Conservation (phyloP, 2,797 vertebrate genomes). For the Bovichtus variegatus region DNA sequence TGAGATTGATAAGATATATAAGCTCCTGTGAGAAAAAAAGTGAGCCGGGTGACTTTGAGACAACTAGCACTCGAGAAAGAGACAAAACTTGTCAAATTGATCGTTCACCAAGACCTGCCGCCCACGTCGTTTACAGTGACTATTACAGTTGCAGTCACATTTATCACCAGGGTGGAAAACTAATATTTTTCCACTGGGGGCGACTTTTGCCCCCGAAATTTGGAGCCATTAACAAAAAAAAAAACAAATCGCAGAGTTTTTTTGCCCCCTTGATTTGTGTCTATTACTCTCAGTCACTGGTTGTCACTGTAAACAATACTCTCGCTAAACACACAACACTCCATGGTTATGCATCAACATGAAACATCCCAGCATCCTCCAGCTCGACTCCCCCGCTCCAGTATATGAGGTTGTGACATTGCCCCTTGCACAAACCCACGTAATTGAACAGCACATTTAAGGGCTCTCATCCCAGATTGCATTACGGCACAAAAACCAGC, state of each 20-base stretch:
- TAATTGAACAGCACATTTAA: conserved; percentile 27
- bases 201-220: too few species aligned
- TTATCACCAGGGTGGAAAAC: too few species aligned
- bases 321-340: background rate
- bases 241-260: too few species aligned
- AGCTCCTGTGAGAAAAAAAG: background rate
- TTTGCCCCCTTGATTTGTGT: too few species aligned
- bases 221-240: too few species aligned
- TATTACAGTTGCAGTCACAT: too few species aligned
- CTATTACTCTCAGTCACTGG: too few species aligned
- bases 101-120: background rate
- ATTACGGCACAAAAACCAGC: conserved; percentile 26
- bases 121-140: too few species aligned
- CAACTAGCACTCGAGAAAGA: background rate
- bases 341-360: background rate
- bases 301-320: background rate
- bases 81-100: background rate
- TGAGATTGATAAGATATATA: background rate
- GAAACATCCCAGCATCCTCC: conserved; percentile 17
- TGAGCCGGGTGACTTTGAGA: background rate
- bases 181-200: too few species aligned
- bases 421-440: conserved; percentile 15
- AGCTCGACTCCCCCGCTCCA: background rate
- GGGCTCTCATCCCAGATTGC: conserved; percentile 22
- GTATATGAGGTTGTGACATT: conserved; percentile 9